These are phyloP conservation scores for Emmelina monodactyla DNA, from an alignment of 2,888 invertebrate genomes.

Conservation along the genomic window DNA sequence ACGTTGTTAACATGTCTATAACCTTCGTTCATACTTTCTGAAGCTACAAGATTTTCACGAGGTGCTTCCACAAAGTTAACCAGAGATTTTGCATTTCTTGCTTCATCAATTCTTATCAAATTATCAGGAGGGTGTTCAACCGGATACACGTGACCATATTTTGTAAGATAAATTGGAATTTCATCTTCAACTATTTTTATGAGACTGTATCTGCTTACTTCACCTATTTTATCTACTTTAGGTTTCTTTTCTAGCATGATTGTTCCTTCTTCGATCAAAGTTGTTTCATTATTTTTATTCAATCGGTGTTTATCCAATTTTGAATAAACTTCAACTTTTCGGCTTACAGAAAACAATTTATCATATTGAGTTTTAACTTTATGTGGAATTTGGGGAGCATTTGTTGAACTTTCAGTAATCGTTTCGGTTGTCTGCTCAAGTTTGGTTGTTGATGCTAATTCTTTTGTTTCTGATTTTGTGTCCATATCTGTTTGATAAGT, in stretches of 20 bases:
- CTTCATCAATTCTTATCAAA: constrained; percentile 56
- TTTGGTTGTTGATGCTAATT: constrained; percentile 7
- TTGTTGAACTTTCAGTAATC: constrained; percentile 20
- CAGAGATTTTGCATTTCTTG: constrained; percentile 53
- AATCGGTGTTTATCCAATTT: constrained; percentile 68
- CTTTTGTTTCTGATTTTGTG: constrained; percentile 2
- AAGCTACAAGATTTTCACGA: constrained; percentile 53
- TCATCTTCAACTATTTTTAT: constrained; percentile 73
- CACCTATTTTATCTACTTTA: constrained; percentile 71
- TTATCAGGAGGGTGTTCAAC: constrained; percentile 57
- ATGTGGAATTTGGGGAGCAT: constrained; percentile 28
- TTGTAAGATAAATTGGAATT: constrained; percentile 58
- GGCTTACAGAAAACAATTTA: constrained; percentile 72
- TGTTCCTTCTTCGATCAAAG: constrained; percentile 57
- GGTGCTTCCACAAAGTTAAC: constrained; percentile 40
- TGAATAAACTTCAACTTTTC: constrained; percentile 73
- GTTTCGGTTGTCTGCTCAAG: constrained; percentile 13
- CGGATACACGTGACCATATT: constrained; percentile 53
- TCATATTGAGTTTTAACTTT: constrained; percentile 59
- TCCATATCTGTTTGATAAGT: constrained; percentile 19
- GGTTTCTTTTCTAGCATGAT: constrained; percentile 68
- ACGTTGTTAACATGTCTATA: constrained; percentile 44
- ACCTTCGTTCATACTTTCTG: constrained; percentile 58
- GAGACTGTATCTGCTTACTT: constrained; percentile 72
- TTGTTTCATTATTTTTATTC: constrained; percentile 62